These are phyloP conservation scores for Chloropsis cyanopogon DNA, from an alignment of 2,113 vertebrate genomes.

Conservation along the genomic window DNA sequence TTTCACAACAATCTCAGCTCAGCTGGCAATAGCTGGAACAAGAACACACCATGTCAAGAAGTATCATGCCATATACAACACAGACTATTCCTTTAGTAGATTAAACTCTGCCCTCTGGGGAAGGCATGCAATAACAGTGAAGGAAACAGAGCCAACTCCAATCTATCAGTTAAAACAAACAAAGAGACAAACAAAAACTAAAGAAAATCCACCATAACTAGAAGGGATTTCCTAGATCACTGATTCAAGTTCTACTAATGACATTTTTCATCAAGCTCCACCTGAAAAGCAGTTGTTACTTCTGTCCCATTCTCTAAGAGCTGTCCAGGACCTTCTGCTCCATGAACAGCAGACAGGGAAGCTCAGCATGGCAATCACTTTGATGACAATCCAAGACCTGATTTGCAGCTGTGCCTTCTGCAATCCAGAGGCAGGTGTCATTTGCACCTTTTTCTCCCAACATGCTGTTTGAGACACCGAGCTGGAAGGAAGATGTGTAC, in stretches of 20 bases:
- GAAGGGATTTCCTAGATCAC: neutral
- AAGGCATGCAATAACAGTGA: neutral
- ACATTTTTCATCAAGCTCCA: neutral
- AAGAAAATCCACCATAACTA: neutral
- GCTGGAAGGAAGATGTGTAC: neutral
- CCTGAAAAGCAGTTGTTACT: neutral
- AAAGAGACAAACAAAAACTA: neutral
- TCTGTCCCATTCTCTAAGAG: neutral
- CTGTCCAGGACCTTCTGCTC: neutral
- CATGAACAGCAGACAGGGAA: neutral
- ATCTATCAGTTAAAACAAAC: neutral
- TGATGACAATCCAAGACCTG: neutral
- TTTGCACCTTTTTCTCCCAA: neutral
- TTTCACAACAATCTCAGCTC: neutral
- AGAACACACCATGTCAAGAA: neutral
- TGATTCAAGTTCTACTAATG: neutral
- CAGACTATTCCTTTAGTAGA: neutral
- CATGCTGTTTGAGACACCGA: rapidly evolving
- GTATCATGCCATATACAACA: neutral
- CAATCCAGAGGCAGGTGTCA: neutral
- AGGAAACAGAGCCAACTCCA: neutral
- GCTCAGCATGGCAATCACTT: neutral
- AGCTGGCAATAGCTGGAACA: neutral
- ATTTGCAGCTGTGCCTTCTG: neutral
- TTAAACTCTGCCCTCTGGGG: neutral